Conservation (phyloP, 2,888 invertebrate genomes). For the Barypeithes pellucidus region DNA sequence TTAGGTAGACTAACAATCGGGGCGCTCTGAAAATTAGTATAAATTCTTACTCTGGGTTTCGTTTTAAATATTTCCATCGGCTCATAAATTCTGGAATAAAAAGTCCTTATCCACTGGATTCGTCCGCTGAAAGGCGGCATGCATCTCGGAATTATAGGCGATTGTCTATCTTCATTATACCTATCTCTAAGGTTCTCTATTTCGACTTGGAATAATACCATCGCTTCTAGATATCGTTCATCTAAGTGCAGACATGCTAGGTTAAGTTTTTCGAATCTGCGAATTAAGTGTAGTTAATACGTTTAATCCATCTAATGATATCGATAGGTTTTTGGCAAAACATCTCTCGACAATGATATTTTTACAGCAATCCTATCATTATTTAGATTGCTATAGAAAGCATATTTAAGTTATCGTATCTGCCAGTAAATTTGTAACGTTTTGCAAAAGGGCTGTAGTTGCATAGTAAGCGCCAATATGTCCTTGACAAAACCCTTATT, state of each 20-base stretch:
- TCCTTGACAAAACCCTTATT: no score
- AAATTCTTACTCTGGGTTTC: slow-evolving; percentile 60
- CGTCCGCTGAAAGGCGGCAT: slow-evolving; percentile 87
- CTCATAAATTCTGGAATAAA: slow-evolving; percentile 80
- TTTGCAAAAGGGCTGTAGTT: no score
- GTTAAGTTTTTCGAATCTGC: slow-evolving; percentile 82
- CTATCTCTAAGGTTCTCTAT: slow-evolving; percentile 81
- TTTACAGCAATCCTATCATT: no score
- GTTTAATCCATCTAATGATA: no score
- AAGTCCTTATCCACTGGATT: slow-evolving; percentile 87
- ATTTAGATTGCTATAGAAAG: no score
- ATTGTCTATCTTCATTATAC: slow-evolving; percentile 85
- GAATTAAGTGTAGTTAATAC: slow-evolving; percentile 29
- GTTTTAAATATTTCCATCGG: slow-evolving; percentile 80
- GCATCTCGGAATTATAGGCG: slow-evolving; percentile 82
- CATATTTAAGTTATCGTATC: no score
- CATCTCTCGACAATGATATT: no score
- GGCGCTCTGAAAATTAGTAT: no score
- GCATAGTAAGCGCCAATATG: no score
- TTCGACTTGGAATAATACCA: slow-evolving; percentile 79
- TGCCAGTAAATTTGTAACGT: no score
- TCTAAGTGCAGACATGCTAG: slow-evolving; percentile 83
- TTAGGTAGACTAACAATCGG: no score
- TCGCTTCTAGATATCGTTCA: slow-evolving; percentile 82
- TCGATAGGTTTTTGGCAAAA: no score